These are phyloP conservation scores for Hydropsyche betteni DNA, from an alignment of 2,888 invertebrate species.

Conservation along the genomic window DNA sequence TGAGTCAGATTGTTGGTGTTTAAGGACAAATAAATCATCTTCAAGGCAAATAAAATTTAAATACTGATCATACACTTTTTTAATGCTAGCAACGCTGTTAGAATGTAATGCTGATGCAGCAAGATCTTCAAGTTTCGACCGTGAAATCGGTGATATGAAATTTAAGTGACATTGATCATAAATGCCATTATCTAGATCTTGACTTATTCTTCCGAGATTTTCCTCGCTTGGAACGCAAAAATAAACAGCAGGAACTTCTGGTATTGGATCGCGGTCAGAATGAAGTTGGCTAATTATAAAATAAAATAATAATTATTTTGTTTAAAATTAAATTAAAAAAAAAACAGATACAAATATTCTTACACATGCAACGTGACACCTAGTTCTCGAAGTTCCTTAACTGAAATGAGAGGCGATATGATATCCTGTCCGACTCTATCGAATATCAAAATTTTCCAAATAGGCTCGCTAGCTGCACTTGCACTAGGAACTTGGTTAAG, in stretches of 20 bases:
- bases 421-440: conserved; percentile 98
- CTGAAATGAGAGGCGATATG: conserved; percentile 94
- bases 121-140: conserved; percentile 93
- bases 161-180: conserved; percentile 97
- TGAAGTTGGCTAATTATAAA: conserved; percentile 75
- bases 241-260: conserved; percentile 98
- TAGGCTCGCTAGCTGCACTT: conserved; percentile 82
- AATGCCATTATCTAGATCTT: conserved; percentile 86
- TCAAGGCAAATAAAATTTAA: conserved; percentile 97
- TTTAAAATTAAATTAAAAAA: neutral
- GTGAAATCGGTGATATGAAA: conserved; percentile 93
- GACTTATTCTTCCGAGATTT: conserved; percentile 92
- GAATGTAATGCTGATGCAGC: conserved; percentile 92
- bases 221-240: conserved; percentile 97
- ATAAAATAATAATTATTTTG: neutral
- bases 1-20: conserved; percentile 90
- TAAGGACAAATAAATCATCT: conserved; percentile 94
- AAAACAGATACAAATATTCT: conserved; percentile 57
- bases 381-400: conserved; percentile 93
- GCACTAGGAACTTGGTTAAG: conserved; percentile 84
- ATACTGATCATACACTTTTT: conserved; percentile 98
- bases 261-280: conserved; percentile 90
- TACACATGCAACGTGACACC: conserved; percentile 98
- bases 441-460: conserved; percentile 96
- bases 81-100: conserved; percentile 89